Evolutionary conservation across 2,797 vertebrate genomes (phyloP).

Genomic region (Philypnodon macrostomus): DNA sequence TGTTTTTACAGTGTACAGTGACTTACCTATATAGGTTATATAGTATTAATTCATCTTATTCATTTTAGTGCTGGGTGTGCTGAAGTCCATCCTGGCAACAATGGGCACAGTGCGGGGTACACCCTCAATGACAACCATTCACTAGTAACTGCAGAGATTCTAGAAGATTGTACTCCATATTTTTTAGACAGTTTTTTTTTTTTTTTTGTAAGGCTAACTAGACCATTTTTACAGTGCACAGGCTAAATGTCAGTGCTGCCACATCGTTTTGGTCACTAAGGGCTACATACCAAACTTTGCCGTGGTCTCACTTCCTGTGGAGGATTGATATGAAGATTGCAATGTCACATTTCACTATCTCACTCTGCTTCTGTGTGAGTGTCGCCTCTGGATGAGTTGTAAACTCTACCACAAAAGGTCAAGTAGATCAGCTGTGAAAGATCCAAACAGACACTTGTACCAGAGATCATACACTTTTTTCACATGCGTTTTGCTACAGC

Average conservation of each 20-base stretch:
- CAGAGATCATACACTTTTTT: not conserved
- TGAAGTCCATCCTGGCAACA: too few relatives aligned
- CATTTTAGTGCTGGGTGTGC: too few relatives aligned
- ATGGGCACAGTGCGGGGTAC: too few relatives aligned
- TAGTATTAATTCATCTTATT: too few relatives aligned
- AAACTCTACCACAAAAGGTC: slow-evolving; percentile 54
- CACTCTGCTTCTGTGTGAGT: slow-evolving; percentile 1
- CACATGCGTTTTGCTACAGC: not conserved
- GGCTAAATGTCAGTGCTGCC: slow-evolving; percentile 62
- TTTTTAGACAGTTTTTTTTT: too few relatives aligned
- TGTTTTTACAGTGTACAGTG: too few relatives aligned
- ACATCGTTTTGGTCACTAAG: slow-evolving; percentile 46
- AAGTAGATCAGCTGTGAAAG: slow-evolving; percentile 28
- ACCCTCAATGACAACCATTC: too few relatives aligned
- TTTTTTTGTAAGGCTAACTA: too few relatives aligned
- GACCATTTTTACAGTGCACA: too few relatives aligned
- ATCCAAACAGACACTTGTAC: slow-evolving; percentile 2
- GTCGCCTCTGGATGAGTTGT: slow-evolving; percentile 21
- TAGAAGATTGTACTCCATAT: slow-evolving; percentile 26
- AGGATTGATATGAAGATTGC: slow-evolving; percentile 28
- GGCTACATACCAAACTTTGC: slow-evolving; percentile 23
- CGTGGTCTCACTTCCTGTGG: too few relatives aligned
- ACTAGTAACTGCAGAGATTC: too few relatives aligned
- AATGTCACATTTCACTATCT: slow-evolving; percentile 40
- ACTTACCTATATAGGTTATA: too few relatives aligned